Evolutionary conservation across 1,140 invertebrate species (phyloP).

Genomic region (Kradibia gibbosae): DNA sequence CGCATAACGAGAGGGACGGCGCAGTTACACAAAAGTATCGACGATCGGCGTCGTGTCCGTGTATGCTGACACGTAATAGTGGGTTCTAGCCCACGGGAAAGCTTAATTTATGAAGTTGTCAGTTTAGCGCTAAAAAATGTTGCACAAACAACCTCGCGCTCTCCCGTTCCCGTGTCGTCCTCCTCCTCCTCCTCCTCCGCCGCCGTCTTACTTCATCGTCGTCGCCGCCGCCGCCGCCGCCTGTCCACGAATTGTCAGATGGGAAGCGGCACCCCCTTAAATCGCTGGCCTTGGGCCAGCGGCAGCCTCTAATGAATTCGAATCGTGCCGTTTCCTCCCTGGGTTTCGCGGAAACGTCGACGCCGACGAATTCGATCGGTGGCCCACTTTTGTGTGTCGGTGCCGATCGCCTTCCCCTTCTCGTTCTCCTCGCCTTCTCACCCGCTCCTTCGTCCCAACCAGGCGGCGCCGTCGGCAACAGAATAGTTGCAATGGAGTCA

Average conservation of each 20-base stretch:
- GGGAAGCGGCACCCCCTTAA: not conserved
- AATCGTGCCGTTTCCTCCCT: slow-evolving; percentile 1
- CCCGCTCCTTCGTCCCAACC: too few relatives aligned
- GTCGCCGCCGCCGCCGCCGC: not conserved
- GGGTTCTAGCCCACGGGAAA: slow-evolving; percentile 2
- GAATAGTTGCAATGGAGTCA: too few relatives aligned
- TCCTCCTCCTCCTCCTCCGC: not conserved
- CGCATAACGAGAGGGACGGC: not conserved
- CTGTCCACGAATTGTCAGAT: not conserved
- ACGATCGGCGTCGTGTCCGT: not conserved
- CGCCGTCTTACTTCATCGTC: not conserved
- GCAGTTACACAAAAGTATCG: not conserved
- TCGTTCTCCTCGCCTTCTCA: too few relatives aligned
- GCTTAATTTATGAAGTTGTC: slow-evolving; percentile 42
- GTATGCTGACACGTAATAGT: not conserved
- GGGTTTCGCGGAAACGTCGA: slow-evolving; percentile 18
- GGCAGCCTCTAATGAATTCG: slow-evolving; percentile 30
- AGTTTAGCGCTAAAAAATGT: slow-evolving; percentile 39
- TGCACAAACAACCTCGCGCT: not conserved
- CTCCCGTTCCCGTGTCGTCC: not conserved
- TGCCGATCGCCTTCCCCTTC: not conserved
- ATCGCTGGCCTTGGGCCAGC: not conserved
- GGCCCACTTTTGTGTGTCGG: not conserved
- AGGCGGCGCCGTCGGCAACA: too few relatives aligned
- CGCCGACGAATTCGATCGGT: not conserved